Conservation (phyloP, 2,888 invertebrate species). For the Lasioglossum zephyrum region DNA sequence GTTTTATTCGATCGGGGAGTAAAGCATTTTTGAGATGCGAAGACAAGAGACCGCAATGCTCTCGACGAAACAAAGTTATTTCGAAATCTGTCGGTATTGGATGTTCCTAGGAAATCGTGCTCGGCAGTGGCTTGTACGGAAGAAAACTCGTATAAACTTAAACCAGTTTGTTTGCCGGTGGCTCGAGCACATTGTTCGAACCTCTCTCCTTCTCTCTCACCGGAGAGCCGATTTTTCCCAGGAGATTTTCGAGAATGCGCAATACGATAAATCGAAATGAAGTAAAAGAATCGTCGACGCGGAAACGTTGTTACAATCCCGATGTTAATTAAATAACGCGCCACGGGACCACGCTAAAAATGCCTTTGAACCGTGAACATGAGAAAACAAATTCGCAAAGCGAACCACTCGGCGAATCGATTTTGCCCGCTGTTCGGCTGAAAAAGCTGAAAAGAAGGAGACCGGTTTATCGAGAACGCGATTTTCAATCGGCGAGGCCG, state of each 20-base stretch:
- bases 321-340: slow-evolving; percentile 42
- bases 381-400: background rate
- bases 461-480: slow-evolving; percentile 29
- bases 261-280: background rate
- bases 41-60: background rate
- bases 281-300: slow-evolving; percentile 32
- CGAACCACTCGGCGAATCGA: background rate
- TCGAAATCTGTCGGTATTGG: slow-evolving; percentile 69
- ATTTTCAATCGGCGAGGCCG: slow-evolving; percentile 38
- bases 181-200: slow-evolving; percentile 23
- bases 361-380: background rate
- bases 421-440: background rate
- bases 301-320: slow-evolving; percentile 32
- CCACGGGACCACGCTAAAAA: background rate
- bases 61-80: slow-evolving; percentile 70
- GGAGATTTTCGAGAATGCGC: slow-evolving; percentile 8
- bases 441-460: slow-evolving; percentile 11
- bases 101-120: slow-evolving; percentile 53
- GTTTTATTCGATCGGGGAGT: background rate
- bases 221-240: slow-evolving; percentile 14
- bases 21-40: background rate
- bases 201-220: background rate
- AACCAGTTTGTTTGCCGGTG: slow-evolving; percentile 24
- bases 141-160: slow-evolving; percentile 34
- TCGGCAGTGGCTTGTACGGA: slow-evolving; percentile 31